Conservation (phyloP, 2,797 vertebrate genomes). For the Babyrousa celebensis region DNA sequence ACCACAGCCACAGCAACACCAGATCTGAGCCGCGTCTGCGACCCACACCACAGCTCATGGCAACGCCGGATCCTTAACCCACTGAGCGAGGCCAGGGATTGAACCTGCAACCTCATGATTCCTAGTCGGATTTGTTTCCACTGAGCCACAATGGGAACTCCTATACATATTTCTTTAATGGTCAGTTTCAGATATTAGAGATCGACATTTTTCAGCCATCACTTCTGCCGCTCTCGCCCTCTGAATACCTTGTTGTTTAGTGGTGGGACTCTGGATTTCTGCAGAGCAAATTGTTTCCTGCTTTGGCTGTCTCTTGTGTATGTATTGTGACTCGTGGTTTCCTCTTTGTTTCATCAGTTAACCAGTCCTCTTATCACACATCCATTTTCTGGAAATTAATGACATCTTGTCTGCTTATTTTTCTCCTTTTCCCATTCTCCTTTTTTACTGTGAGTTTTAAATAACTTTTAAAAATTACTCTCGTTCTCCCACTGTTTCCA, state of each 20-base stretch:
- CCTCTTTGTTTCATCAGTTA: slow-evolving; percentile 8
- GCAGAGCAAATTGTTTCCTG: background rate
- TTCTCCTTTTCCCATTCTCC: background rate
- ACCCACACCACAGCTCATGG: too few relatives aligned
- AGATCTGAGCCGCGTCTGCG: too few relatives aligned
- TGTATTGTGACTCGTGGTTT: slow-evolving; percentile 1
- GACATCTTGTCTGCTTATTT: slow-evolving; percentile 29
- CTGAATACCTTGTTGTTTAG: background rate
- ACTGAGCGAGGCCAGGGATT: too few relatives aligned
- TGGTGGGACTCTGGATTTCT: background rate
- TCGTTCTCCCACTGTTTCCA: background rate
- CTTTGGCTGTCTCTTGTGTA: background rate
- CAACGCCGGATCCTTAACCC: too few relatives aligned
- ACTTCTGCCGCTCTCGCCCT: background rate
- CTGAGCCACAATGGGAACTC: too few relatives aligned
- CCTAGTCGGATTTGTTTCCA: too few relatives aligned
- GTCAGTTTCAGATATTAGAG: background rate
- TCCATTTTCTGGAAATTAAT: slow-evolving; percentile 31
- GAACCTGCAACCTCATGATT: too few relatives aligned
- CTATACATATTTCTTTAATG: background rate
- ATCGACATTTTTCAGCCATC: background rate
- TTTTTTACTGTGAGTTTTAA: slow-evolving; percentile 50
- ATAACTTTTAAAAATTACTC: background rate
- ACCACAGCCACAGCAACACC: too few relatives aligned
- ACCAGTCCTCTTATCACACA: background rate